A percentile compares a stretch with the other conserved stretches of the same genome.
These are phyloP conservation scores for Crenuchus spilurus DNA, from an alignment of 2,797 vertebrate genomes.

Conservation along the genomic window DNA sequence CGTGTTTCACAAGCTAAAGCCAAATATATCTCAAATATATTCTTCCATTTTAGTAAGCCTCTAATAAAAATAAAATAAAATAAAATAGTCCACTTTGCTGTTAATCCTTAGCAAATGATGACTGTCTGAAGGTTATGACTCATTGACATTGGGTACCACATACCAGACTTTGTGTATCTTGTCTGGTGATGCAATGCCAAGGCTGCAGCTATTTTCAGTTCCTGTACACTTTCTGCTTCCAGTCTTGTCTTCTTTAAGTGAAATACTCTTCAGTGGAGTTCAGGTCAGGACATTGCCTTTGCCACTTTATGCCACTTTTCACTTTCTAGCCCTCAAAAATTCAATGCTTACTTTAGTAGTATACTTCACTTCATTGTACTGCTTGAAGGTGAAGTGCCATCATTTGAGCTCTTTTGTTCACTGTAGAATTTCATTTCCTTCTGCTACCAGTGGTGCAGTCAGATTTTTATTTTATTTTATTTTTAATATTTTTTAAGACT, in stretches of 20 bases:
- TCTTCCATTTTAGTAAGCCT: too few species aligned
- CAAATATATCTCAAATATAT: too few species aligned
- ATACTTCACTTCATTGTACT: neutral
- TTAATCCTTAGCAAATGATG: too few species aligned
- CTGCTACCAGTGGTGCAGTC: neutral
- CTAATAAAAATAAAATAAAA: too few species aligned
- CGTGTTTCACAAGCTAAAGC: too few species aligned
- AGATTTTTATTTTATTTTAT: too few species aligned
- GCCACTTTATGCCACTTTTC: neutral
- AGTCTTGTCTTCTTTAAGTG: neutral
- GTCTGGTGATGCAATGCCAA: neutral
- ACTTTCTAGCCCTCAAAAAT: too few species aligned
- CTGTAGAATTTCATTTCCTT: neutral
- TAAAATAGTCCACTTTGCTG: too few species aligned
- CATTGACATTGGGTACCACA: too few species aligned
- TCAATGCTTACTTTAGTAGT: neutral
- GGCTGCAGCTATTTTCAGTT: neutral
- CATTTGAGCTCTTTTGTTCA: neutral
- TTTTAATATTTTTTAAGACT: too few species aligned
- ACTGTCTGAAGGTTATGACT: neutral
- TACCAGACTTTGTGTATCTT: neutral
- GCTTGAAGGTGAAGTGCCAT: neutral
- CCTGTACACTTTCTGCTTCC: neutral
- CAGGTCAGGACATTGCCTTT: neutral
- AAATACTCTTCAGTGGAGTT: neutral